Evolutionary conservation across 2,888 invertebrate species (phyloP).

Genomic region (Caenorhabditis angaria): DNA sequence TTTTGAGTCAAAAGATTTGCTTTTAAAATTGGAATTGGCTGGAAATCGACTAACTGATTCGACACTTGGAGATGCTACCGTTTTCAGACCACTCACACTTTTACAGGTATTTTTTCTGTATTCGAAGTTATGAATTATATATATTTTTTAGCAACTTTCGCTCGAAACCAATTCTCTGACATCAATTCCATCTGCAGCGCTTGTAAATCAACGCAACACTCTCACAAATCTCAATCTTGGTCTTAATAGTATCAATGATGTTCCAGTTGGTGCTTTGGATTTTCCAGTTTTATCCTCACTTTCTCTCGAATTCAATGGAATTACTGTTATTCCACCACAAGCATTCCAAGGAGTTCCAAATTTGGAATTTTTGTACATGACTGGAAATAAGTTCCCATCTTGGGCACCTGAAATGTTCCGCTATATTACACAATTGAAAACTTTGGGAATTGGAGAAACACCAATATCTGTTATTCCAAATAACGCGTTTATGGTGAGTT

Average conservation of each 20-base stretch:
- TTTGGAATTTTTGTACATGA: conserved; percentile 71
- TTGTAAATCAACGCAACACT: conserved; percentile 63
- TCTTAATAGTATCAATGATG: conserved; percentile 66
- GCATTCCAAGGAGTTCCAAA: conserved; percentile 70
- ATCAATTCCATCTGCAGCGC: conserved; percentile 66
- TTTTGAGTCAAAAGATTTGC: conserved; percentile 61
- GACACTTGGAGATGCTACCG: conserved; percentile 61
- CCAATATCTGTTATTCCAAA: conserved; percentile 71
- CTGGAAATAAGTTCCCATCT: conserved; percentile 71
- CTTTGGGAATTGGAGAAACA: conserved; percentile 72
- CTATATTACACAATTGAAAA: conserved; percentile 65
- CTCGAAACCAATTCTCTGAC: conserved; percentile 70
- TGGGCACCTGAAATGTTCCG: conserved; percentile 72
- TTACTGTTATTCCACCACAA: conserved; percentile 68
- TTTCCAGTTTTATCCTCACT: conserved; percentile 70
- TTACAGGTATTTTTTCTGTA: conserved; percentile 60
- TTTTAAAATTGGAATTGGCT: conserved; percentile 69
- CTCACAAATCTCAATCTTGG: conserved; percentile 71
- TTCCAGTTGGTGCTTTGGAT: conserved; percentile 71
- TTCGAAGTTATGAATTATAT: neutral
- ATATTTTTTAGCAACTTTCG: conserved; percentile 63
- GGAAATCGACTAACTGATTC: conserved; percentile 68
- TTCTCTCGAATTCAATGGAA: conserved; percentile 72
- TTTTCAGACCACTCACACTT: conserved; percentile 67
- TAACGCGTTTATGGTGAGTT: conserved; percentile 67